Evolutionary conservation across 2,888 invertebrate species (phyloP), one percentile per base, ranked within the genome.

Genomic region (Troglohyphantes excavatus): DNA sequence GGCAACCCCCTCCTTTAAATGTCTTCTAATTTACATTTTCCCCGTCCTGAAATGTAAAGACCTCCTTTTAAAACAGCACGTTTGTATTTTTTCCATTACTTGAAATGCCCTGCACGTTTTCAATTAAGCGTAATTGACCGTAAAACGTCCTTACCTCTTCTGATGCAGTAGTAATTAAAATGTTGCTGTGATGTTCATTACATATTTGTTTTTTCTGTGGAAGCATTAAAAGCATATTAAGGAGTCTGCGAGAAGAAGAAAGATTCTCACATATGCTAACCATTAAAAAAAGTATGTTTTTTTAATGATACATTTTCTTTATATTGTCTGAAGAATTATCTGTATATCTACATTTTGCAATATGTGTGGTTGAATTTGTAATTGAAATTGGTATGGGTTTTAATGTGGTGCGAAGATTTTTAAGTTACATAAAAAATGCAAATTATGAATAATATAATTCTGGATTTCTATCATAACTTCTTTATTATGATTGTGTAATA

Each of bases 121-220:
- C 78, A 65, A 78, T 63, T 78, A 78, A 65, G 63, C 43, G 63
- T 78, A 78, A 78, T 78, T 78, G 78, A 33, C 78, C 78, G 78
- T 43, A 78, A 78, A 78, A 78, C 65, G 63, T 63, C 39, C 78
- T 78, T 78, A 65, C 39, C 78, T 78, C 65, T 65, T 78, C 78
- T 65, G 39, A 65, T 65, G 39, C 65, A 63, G 27, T 39, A 65
- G 63, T 78, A 78, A 78, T 78, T 78, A 78, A 78, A 78, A 78
- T 39, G 65, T 39, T 78, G 63, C 78, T 63, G 33, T 27, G 78
- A 33, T 33, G 65, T 78, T 43, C 63, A 43, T 43, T 76, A 61
- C 61, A 33, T 76, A 19, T 61, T 27, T 23, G 17, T 78, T 78
- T 78, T 78, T 43, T 63, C 7, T 17, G 23, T 23, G 13, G 43